Percentiles rank a stretch among this genome's conserved stretches.
Evolutionary conservation across 2,888 invertebrate species (phyloP).

Genomic region (Galerucella pusilla): DNA sequence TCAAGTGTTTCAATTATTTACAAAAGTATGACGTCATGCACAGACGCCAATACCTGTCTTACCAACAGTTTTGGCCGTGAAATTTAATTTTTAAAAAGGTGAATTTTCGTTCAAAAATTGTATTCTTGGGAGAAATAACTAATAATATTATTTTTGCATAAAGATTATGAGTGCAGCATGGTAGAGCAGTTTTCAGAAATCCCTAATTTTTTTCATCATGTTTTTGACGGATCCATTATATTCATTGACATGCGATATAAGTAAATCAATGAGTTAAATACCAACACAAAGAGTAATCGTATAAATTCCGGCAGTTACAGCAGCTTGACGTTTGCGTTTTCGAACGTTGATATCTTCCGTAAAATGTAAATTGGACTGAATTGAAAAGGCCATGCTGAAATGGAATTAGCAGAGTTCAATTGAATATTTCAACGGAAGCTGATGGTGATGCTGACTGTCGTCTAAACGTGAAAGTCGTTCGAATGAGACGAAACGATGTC

Average conservation of each 20-base stretch:
- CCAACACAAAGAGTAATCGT: neutral
- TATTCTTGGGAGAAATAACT: no score
- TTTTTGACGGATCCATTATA: no score
- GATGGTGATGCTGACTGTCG: neutral
- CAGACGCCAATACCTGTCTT: no score
- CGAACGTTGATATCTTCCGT: neutral
- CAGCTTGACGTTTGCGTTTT: neutral
- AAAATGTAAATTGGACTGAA: constrained; percentile 3
- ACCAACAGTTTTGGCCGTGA: no score
- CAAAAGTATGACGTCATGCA: no score
- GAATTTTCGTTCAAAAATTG: no score
- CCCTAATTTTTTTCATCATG: no score
- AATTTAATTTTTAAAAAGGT: no score
- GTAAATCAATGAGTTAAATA: neutral
- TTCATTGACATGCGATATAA: neutral
- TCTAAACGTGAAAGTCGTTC: neutral
- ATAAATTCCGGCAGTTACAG: neutral
- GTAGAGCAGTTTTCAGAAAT: no score
- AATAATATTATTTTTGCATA: no score
- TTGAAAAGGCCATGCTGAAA: neutral
- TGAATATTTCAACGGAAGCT: neutral
- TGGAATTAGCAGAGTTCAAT: constrained; percentile 1
- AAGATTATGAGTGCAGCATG: no score
- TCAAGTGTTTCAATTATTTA: no score
- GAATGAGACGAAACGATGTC: neutral